phyloP scores from a whole-genome alignment of 2,113 vertebrate species.

The Rana temporaria region DNA sequence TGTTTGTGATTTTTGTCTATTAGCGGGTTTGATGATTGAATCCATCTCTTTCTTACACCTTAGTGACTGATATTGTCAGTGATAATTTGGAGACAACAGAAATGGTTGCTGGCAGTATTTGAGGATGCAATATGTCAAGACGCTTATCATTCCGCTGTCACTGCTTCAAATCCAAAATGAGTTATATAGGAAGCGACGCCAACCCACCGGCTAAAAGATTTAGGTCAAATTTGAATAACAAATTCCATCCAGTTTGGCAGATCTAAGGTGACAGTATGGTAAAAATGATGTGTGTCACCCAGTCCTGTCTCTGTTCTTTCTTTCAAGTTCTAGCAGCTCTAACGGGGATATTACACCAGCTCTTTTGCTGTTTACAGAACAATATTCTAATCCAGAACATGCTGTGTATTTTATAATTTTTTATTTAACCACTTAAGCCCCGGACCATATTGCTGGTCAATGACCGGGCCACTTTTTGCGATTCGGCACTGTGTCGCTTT shows the following conservation, averaged over 20 bases:
- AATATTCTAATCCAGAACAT: background rate
- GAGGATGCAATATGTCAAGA: slow-evolving; percentile 39
- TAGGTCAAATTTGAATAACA: slow-evolving; percentile 53
- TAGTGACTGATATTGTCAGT: slow-evolving; percentile 29
- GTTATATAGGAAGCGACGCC: slow-evolving; percentile 40
- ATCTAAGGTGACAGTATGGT: slow-evolving; percentile 16
- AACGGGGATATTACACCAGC: background rate
- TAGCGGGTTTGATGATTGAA: background rate
- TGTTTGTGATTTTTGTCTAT: background rate
- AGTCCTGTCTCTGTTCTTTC: background rate
- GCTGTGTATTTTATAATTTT: background rate
- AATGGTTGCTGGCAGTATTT: slow-evolving; percentile 28
- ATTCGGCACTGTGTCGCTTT: too few relatives aligned
- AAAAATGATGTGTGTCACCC: slow-evolving; percentile 5
- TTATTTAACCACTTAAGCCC: too few relatives aligned
- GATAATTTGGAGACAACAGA: slow-evolving; percentile 23
- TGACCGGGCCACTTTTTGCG: too few relatives aligned
- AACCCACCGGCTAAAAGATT: slow-evolving; percentile 45
- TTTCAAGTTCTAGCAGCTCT: background rate
- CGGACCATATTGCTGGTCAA: too few relatives aligned
- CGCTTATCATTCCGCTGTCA: slow-evolving; percentile 16
- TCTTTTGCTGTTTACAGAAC: background rate
- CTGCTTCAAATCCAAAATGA: slow-evolving; percentile 9
- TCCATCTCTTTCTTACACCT: slow-evolving; percentile 16
- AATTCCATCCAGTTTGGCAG: slow-evolving; percentile 42